phyloP scores from a whole-genome alignment of 2,113 vertebrate species.

The Gyps fulvus region DNA sequence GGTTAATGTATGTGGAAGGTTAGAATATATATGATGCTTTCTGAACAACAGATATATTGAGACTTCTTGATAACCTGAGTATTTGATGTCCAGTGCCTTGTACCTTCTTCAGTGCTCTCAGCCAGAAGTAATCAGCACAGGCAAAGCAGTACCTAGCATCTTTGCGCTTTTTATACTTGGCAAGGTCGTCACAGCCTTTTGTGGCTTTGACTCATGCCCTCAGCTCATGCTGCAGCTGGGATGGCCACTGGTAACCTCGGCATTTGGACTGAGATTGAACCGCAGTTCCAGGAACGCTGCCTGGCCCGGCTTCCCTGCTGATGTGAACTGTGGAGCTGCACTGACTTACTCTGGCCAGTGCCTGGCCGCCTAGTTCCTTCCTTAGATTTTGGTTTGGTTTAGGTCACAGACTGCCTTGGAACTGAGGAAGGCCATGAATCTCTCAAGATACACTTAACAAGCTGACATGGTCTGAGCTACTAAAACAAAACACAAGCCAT shows the following conservation, averaged over 20 bases:
- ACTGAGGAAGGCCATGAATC: not conserved
- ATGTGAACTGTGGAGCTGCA: not conserved
- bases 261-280: not conserved
- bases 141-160: not conserved
- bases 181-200: not conserved
- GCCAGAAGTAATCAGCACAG: not conserved
- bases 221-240: not conserved
- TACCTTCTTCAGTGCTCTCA: not conserved
- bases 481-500: not conserved
- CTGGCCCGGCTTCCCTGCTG: not conserved
- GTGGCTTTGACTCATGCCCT: not conserved
- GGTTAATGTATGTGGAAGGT: not conserved
- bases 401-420: not conserved
- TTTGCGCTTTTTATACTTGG: not conserved
- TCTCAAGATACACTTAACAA: not conserved
- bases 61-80: not conserved
- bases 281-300: not conserved
- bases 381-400: not conserved
- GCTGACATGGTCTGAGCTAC: not conserved
- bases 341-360: not conserved
- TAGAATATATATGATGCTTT: not conserved
- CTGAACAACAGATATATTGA: not conserved
- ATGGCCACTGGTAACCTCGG: not conserved
- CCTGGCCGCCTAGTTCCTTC: not conserved
- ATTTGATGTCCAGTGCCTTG: not conserved